These are phyloP conservation scores for Notodonta ziczac DNA, from an alignment of 2,888 invertebrate species.

Conservation along the genomic window DNA sequence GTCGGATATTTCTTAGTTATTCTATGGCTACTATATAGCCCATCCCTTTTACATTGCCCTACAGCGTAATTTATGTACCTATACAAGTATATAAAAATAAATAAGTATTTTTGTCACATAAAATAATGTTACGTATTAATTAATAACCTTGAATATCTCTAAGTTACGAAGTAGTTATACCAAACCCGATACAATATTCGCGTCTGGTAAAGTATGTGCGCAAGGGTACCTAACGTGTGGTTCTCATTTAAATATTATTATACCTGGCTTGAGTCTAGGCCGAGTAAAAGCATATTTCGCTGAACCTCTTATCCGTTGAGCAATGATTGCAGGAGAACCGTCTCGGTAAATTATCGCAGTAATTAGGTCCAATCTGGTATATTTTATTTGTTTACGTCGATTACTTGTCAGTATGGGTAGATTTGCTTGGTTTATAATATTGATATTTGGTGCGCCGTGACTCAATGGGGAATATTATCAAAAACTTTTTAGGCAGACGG, in stretches of 20 bases:
- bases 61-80: no score
- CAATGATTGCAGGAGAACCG: conserved; percentile 1
- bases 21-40: no score
- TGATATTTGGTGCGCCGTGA: no score
- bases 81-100: no score
- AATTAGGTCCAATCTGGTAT: background rate
- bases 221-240: background rate
- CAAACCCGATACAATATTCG: background rate
- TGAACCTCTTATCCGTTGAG: conserved; percentile 9
- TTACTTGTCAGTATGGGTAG: background rate
- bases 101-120: no score
- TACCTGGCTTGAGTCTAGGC: background rate
- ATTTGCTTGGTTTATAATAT: background rate
- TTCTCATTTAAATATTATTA: background rate
- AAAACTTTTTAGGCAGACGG: no score
- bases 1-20: no score
- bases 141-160: background rate
- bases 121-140: no score
- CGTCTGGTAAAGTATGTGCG: background rate
- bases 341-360: background rate
- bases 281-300: conserved; percentile 13
- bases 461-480: no score
- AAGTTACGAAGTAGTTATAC: no score
- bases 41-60: no score
- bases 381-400: background rate